Evolutionary conservation across 2,797 vertebrate species (phyloP).

Genomic region (Scyliorhinus canicula): DNA sequence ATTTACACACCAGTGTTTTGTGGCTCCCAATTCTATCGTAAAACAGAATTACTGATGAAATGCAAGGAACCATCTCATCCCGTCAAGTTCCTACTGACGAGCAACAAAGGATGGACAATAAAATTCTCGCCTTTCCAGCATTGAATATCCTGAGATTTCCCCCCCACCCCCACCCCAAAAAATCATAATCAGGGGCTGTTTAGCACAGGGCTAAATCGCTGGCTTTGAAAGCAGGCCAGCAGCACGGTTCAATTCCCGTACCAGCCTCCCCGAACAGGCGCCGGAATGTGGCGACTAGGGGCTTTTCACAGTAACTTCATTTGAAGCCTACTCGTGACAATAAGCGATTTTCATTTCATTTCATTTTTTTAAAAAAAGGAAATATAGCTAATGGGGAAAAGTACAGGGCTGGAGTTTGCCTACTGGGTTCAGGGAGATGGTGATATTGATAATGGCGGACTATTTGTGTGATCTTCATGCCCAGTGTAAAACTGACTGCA

Average conservation of each 20-base stretch:
- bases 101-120: not conserved
- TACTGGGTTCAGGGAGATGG: not conserved
- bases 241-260: no score
- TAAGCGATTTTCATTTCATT: no score
- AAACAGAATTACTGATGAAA: not conserved
- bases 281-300: no score
- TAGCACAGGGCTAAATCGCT: no score
- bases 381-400: not conserved
- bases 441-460: not conserved
- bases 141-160: not conserved
- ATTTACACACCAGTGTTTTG: not conserved
- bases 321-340: no score
- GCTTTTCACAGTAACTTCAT: no score
- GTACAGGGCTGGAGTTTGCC: not conserved
- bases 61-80: not conserved
- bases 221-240: no score
- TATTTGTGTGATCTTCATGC: not conserved
- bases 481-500: not conserved
- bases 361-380: no score
- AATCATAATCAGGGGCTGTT: no score
- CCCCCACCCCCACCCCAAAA: no score
- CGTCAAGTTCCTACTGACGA: not conserved
- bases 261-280: no score
- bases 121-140: not conserved
- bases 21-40: not conserved